phyloP scores from a whole-genome alignment of 1,140 invertebrate genomes.

The Linepithema humile region DNA sequence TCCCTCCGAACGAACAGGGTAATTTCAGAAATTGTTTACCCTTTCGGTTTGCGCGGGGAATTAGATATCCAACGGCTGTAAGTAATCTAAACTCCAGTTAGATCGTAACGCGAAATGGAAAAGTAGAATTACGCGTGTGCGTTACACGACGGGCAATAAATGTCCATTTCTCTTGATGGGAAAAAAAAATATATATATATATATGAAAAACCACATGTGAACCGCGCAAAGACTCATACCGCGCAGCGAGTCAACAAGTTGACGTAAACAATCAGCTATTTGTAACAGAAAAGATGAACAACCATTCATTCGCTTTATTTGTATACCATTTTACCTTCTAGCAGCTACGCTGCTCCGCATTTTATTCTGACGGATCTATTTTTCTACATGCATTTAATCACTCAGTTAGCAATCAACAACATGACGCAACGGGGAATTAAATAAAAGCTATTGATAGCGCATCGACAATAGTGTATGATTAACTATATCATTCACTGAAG shows the following conservation, averaged over 20 bases:
- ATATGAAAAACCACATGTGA: background rate
- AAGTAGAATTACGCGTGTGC: background rate
- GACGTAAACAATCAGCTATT: constrained; percentile 51
- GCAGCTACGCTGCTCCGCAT: background rate
- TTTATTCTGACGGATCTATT: background rate
- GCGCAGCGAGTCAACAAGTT: constrained; percentile 13
- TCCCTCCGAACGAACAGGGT: constrained; percentile 14
- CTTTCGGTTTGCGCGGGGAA: constrained; percentile 16
- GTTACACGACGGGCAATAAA: background rate
- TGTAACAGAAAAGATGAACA: constrained; percentile 48
- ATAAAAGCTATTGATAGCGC: constrained; percentile 26
- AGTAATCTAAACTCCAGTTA: background rate
- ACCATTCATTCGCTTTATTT: constrained; percentile 44
- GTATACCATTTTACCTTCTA: constrained; percentile 20
- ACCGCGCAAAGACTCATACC: background rate
- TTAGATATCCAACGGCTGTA: background rate
- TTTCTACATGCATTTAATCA: constrained; percentile 43
- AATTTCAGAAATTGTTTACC: constrained; percentile 50
- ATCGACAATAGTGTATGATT: constrained; percentile 12
- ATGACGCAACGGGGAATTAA: constrained; percentile 10
- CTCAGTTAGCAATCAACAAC: constrained; percentile 42
- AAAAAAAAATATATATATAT: background rate
- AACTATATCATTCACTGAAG: background rate
- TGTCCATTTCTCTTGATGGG: background rate
- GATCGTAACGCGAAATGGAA: background rate